Conservation (phyloP, 2,113 vertebrate species). For the Urocolius indicus region DNA sequence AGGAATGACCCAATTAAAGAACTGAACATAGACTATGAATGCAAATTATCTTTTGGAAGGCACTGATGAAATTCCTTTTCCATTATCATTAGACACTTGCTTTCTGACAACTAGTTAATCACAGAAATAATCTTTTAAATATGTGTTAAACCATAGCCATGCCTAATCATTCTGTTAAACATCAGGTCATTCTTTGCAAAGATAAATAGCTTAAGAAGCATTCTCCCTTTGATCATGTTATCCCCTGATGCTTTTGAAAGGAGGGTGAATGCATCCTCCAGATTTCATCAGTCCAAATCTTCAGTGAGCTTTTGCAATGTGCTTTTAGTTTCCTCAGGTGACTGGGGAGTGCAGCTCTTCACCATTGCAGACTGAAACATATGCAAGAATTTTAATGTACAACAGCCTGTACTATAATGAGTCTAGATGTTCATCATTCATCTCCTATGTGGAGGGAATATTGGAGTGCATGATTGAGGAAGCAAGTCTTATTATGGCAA, state of each 20-base stretch:
- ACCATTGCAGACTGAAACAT: rapidly evolving
- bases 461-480: not conserved
- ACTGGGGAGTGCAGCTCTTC: not conserved
- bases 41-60: not conserved
- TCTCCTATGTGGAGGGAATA: not conserved
- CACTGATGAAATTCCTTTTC: constrained; percentile 20
- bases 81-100: not conserved
- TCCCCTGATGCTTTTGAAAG: constrained; percentile 24
- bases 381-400: rapidly evolving
- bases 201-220: constrained; percentile 54
- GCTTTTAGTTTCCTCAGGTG: not conserved
- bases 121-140: constrained; percentile 50
- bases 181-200: not conserved
- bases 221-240: constrained; percentile 62
- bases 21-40: not conserved
- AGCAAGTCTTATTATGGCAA: not conserved
- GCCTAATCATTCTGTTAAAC: constrained; percentile 27
- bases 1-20: not conserved
- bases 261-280: not conserved
- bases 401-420: not conserved
- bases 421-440: rapidly evolving
- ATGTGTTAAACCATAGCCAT: constrained; percentile 34
- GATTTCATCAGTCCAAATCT: constrained; percentile 29
- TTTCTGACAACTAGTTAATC: constrained; percentile 50
- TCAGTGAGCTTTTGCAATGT: not conserved